These are phyloP conservation scores for Pachycephus smyrnensis DNA, from an alignment of 2,888 invertebrate species.

Conservation along the genomic window DNA sequence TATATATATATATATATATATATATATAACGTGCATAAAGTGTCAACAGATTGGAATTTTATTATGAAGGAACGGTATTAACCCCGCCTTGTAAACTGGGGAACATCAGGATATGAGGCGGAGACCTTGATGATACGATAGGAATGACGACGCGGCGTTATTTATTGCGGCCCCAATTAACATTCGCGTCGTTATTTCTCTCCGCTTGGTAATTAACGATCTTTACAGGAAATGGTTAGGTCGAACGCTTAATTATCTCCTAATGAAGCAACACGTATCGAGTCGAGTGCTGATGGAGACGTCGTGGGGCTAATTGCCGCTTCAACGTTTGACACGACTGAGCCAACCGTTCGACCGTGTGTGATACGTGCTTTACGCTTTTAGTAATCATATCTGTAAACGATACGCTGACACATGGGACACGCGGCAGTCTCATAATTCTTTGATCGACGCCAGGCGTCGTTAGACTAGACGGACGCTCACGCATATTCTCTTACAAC, in stretches of 20 bases:
- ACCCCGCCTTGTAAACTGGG: not conserved
- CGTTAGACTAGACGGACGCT: not conserved
- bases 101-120: not conserved
- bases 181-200: constrained; percentile 29
- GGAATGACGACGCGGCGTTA: constrained; percentile 13
- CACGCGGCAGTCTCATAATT: not conserved
- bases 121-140: not conserved
- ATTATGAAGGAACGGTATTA: not conserved
- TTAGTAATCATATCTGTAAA: constrained; percentile 10
- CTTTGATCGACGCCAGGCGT: not conserved
- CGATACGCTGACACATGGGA: not conserved
- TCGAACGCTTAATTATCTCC: constrained; percentile 48
- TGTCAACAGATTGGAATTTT: constrained; percentile 2
- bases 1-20: not conserved
- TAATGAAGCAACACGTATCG: constrained; percentile 50
- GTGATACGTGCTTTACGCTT: not conserved
- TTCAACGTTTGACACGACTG: constrained; percentile 4
- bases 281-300: constrained; percentile 50
- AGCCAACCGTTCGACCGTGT: not conserved
- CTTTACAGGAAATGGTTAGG: constrained; percentile 47
- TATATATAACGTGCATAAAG: not conserved
- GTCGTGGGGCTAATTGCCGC: constrained; percentile 52
- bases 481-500: not conserved
- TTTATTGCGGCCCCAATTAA: constrained; percentile 31
- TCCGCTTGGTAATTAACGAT: constrained; percentile 23